Percentiles rank a stretch among this genome's conserved stretches.
Conservation (phyloP, 2,888 invertebrate genomes). For the Netelia melanura region DNA sequence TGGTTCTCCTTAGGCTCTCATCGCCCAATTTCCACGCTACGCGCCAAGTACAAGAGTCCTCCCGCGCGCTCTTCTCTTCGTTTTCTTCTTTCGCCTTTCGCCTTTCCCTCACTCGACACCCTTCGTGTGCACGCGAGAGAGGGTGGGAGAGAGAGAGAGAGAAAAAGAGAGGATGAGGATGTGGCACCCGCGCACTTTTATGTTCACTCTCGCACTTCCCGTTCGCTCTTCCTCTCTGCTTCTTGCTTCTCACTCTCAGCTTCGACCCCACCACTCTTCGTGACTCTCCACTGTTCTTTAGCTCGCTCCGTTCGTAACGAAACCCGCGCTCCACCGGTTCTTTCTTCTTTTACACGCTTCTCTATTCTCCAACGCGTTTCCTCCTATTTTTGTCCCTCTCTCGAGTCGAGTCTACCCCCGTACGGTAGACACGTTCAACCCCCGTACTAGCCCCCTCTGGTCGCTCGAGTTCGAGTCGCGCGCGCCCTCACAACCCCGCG, state of each 20-base stretch:
- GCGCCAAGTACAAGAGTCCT: conserved; percentile 22
- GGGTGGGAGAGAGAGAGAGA: not conserved
- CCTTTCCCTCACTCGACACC: conserved; percentile 42
- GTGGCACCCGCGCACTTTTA: conserved; percentile 17
- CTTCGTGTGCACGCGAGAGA: conserved; percentile 15
- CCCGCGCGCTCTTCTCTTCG: conserved; percentile 6
- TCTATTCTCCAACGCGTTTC: not conserved
- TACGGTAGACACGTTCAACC: not conserved
- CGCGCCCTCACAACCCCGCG: conserved; percentile 18
- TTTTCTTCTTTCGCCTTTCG: conserved; percentile 41
- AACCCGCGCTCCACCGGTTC: not conserved
- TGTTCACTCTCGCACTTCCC: conserved; percentile 10
- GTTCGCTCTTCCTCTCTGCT: conserved; percentile 2
- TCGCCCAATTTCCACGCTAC: conserved; percentile 72
- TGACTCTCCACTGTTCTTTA: conserved; percentile 1
- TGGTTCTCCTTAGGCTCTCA: conserved; percentile 75
- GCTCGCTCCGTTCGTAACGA: not conserved
- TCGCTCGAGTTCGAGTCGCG: conserved; percentile 30
- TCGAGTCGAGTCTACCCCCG: conserved; percentile 13
- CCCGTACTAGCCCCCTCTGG: not conserved
- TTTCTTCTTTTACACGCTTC: not conserved
- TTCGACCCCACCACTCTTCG: not conserved
- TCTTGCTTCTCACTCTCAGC: too few species aligned
- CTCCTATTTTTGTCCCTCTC: conserved; percentile 1
- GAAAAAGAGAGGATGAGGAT: conserved; percentile 1